These are phyloP conservation scores for Manis pentadactyla DNA, from an alignment of 2,797 vertebrate species.

Conservation along the genomic window DNA sequence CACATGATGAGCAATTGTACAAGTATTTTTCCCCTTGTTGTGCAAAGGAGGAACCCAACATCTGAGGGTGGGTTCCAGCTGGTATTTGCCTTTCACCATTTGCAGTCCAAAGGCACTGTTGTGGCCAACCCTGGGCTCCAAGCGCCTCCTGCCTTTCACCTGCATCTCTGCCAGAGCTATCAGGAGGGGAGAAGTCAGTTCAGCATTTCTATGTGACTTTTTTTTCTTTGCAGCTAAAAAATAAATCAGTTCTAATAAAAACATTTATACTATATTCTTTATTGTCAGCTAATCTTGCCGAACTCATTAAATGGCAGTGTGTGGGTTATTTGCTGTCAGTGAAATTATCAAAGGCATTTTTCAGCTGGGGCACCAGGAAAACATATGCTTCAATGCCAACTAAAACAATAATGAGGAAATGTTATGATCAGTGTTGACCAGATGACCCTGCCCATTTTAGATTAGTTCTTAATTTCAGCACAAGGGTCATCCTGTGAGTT, in stretches of 20 bases:
- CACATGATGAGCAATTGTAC: constrained; percentile 84
- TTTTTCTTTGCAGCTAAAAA: constrained; percentile 77
- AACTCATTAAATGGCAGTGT: constrained; percentile 89
- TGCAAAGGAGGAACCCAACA: constrained; percentile 76
- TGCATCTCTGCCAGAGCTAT: background rate
- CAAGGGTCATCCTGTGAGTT: constrained; percentile 88
- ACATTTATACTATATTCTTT: constrained; percentile 87
- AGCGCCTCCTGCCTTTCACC: background rate
- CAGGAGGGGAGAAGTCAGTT: constrained; percentile 65
- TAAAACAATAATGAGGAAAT: constrained; percentile 90
- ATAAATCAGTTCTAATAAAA: constrained; percentile 84
- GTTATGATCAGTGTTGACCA: constrained; percentile 90
- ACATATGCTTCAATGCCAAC: constrained; percentile 88
- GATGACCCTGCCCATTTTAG: constrained; percentile 89
- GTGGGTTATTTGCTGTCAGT: constrained; percentile 88
- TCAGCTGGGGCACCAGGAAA: constrained; percentile 87
- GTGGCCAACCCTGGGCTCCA: background rate
- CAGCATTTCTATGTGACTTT: constrained; percentile 41
- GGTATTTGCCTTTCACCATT: constrained; percentile 70
- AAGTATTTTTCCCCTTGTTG: constrained; percentile 82
- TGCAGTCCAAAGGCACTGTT: constrained; percentile 48
- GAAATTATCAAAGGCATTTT: constrained; percentile 90
- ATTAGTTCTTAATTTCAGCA: constrained; percentile 90
- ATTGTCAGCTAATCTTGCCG: constrained; percentile 88
- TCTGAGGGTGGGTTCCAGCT: constrained; percentile 78